These are phyloP conservation scores for Nestor notabilis DNA, from an alignment of 2,113 vertebrate species.

Conservation along the genomic window DNA sequence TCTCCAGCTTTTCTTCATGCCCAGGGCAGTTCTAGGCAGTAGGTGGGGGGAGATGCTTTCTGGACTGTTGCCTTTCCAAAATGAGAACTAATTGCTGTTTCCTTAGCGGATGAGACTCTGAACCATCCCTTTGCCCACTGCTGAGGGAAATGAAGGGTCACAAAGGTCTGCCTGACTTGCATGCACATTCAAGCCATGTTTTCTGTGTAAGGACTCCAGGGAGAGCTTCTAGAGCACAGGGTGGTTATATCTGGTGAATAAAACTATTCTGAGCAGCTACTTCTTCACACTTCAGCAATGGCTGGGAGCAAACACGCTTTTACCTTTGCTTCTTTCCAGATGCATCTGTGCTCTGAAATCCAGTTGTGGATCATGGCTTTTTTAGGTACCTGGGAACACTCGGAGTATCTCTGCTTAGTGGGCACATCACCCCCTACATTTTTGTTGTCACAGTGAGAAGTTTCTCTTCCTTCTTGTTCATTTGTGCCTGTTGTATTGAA, in stretches of 20 bases:
- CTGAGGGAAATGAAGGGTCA: neutral
- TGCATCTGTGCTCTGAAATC: conserved; percentile 79
- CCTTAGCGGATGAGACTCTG: neutral
- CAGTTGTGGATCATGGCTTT: conserved; percentile 74
- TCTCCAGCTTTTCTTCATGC: neutral
- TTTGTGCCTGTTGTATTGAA: neutral
- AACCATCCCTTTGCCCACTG: neutral
- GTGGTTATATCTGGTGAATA: neutral
- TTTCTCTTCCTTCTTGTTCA: neutral
- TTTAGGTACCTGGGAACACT: conserved; percentile 47
- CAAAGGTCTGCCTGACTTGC: conserved; percentile 10
- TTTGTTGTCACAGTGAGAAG: neutral
- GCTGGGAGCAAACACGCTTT: conserved; percentile 81
- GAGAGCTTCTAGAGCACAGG: conserved; percentile 24
- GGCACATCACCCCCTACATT: neutral
- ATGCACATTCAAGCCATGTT: conserved; percentile 32
- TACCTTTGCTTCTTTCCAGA: conserved; percentile 79
- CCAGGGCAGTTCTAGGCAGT: neutral
- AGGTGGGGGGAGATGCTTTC: neutral
- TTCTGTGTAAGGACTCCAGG: conserved; percentile 12
- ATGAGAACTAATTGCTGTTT: neutral
- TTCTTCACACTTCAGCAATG: conserved; percentile 80
- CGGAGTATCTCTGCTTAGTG: neutral
- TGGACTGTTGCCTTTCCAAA: neutral
- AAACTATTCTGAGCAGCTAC: neutral